These are phyloP conservation scores for Gymnocephalus cernua DNA, from an alignment of 2,113 vertebrate genomes.

Conservation along the genomic window DNA sequence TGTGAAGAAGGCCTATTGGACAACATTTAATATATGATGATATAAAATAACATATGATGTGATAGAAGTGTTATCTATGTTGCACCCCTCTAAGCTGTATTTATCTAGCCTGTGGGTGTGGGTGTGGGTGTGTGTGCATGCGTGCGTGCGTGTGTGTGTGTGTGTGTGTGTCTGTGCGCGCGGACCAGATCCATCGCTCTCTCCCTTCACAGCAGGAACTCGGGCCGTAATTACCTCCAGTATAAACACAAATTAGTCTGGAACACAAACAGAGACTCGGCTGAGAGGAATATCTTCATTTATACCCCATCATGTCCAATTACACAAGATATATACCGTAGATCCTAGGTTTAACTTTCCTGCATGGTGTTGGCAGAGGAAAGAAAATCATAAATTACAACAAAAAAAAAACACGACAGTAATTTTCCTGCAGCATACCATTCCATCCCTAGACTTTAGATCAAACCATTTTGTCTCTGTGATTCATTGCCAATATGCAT, in stretches of 20 bases:
- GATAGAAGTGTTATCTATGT: background rate
- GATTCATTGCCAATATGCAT: background rate
- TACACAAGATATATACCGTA: conserved; percentile 66
- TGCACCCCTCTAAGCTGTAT: background rate
- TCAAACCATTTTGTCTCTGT: conserved; percentile 2
- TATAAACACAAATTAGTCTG: conserved; percentile 70
- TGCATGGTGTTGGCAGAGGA: conserved; percentile 35
- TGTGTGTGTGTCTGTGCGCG: conserved; percentile 2
- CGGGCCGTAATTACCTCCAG: conserved; percentile 70
- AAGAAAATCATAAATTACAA: conserved; percentile 44
- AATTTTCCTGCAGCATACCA: conserved; percentile 20
- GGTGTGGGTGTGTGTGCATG: conserved; percentile 5
- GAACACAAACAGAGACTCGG: conserved; percentile 57
- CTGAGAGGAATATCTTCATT: conserved; percentile 70
- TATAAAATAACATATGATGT: background rate
- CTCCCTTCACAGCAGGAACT: conserved; percentile 57
- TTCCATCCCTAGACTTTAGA: conserved; percentile 3
- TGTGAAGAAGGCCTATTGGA: background rate
- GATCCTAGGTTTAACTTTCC: conserved; percentile 44
- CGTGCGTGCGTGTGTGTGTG: conserved; percentile 5
- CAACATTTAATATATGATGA: background rate
- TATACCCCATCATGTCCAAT: conserved; percentile 73
- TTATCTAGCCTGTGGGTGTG: background rate
- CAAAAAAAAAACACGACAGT: conserved; percentile 35
- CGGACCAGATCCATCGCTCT: conserved; percentile 46